Evolutionary conservation across 2,888 invertebrate species (phyloP).

Genomic region (Melikaiella ostensackeni): DNA sequence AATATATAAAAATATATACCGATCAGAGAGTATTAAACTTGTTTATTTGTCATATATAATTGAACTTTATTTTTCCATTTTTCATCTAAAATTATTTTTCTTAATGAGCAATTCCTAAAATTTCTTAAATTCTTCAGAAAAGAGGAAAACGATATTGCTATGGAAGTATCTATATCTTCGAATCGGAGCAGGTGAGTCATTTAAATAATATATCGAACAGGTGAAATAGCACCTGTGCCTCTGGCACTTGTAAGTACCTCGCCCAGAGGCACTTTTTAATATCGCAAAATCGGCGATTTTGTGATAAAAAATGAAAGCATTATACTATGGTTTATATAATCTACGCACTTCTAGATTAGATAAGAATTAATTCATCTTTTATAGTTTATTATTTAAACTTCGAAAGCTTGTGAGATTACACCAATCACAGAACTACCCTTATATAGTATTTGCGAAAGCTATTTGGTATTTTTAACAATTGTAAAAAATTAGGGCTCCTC

Average conservation of each 20-base stretch:
- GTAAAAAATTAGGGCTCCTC: background rate
- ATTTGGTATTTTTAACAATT: background rate
- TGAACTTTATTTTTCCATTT: too few relatives aligned
- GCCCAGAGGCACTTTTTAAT: slow-evolving; percentile 54
- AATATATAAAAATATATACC: too few relatives aligned
- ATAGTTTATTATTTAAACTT: background rate
- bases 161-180: slow-evolving; percentile 66
- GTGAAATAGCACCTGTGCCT: slow-evolving; percentile 71
- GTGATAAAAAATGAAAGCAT: background rate
- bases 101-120: background rate
- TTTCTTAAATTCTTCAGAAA: slow-evolving; percentile 75
- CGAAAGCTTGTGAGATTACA: background rate
- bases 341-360: background rate
- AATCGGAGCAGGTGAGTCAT: slow-evolving; percentile 69
- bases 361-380: background rate
- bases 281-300: slow-evolving; percentile 51
- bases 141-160: slow-evolving; percentile 59
- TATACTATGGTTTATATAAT: background rate
- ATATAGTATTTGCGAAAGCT: background rate
- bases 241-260: slow-evolving; percentile 53
- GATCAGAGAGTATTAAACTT: too few relatives aligned
- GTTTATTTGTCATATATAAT: too few relatives aligned
- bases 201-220: slow-evolving; percentile 72
- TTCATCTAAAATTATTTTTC: too few relatives aligned
- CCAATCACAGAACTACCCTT: background rate